Conservation (phyloP, 2,888 invertebrate species). For the Helleia helle region DNA sequence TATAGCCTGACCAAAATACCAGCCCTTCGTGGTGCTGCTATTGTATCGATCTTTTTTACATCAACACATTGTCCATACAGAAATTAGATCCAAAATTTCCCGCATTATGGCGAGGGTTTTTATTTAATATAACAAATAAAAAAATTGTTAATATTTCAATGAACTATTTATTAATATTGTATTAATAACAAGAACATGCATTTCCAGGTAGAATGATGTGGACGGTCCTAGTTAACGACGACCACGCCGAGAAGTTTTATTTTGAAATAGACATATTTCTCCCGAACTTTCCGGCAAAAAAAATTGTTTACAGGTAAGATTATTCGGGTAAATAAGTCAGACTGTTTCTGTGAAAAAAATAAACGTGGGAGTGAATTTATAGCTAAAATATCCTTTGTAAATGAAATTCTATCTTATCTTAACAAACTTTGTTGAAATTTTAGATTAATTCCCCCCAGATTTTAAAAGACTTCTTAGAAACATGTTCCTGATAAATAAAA, state of each 20-base stretch:
- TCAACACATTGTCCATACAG: too few species aligned
- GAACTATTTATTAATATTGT: too few species aligned
- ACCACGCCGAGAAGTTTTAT: slow-evolving; percentile 56
- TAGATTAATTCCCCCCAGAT: slow-evolving; percentile 28
- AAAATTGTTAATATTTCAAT: too few species aligned
- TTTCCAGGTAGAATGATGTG: slow-evolving; percentile 69
- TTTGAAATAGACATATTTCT: slow-evolving; percentile 66
- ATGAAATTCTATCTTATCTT: slow-evolving; percentile 41
- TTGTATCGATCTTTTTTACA: too few species aligned
- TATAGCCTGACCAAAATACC: too few species aligned
- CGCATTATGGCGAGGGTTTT: too few species aligned
- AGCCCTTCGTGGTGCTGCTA: too few species aligned
- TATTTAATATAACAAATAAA: too few species aligned
- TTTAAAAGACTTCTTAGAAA: slow-evolving; percentile 15
- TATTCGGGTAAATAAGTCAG: not conserved
- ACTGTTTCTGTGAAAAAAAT: slow-evolving; percentile 20
- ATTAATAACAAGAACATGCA: slow-evolving; percentile 10
- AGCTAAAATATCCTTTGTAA: slow-evolving; percentile 30
- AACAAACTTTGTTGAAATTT: slow-evolving; percentile 37
- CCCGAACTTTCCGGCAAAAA: slow-evolving; percentile 56
- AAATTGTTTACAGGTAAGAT: slow-evolving; percentile 59
- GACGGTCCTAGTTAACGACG: slow-evolving; percentile 66
- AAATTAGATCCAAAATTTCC: too few species aligned
- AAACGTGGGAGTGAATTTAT: slow-evolving; percentile 27
- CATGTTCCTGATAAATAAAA: slow-evolving; percentile 23